Evolutionary conservation across 2,113 vertebrate species (phyloP).

Genomic region (Percopsis transmontana): DNA sequence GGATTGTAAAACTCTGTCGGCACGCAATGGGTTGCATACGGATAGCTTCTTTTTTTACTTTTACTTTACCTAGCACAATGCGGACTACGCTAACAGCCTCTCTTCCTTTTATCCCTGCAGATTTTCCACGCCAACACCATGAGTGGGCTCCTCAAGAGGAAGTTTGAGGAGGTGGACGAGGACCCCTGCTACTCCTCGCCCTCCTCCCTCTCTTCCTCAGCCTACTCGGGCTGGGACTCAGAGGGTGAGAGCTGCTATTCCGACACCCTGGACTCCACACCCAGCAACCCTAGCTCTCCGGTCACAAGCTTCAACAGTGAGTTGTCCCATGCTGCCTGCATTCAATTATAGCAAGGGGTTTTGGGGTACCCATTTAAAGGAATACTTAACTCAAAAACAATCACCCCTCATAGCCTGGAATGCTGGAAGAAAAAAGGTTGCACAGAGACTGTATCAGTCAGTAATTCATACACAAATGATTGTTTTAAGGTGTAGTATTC

Average conservation of each 20-base stretch:
- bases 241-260: constrained; percentile 85
- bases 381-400: too few relatives aligned
- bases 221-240: constrained; percentile 87
- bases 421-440: too few relatives aligned
- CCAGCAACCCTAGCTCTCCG: constrained; percentile 74
- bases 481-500: too few relatives aligned
- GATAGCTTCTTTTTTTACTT: too few relatives aligned
- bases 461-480: too few relatives aligned
- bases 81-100: constrained; percentile 14
- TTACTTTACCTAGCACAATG: too few relatives aligned
- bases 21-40: too few relatives aligned
- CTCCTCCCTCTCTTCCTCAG: constrained; percentile 84
- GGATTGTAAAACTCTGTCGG: too few relatives aligned
- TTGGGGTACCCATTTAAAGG: constrained; percentile 40
- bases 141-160: constrained; percentile 92
- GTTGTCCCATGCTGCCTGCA: constrained; percentile 59
- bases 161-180: constrained; percentile 92
- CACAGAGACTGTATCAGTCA: too few relatives aligned
- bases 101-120: constrained; percentile 54
- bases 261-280: constrained; percentile 80
- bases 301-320: constrained; percentile 84
- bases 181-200: constrained; percentile 88
- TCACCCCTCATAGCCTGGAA: too few relatives aligned
- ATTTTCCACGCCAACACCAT: constrained; percentile 80
- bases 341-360: constrained; percentile 34